Conservation (phyloP, 2,797 vertebrate species). For the Acridotheres tristis region DNA sequence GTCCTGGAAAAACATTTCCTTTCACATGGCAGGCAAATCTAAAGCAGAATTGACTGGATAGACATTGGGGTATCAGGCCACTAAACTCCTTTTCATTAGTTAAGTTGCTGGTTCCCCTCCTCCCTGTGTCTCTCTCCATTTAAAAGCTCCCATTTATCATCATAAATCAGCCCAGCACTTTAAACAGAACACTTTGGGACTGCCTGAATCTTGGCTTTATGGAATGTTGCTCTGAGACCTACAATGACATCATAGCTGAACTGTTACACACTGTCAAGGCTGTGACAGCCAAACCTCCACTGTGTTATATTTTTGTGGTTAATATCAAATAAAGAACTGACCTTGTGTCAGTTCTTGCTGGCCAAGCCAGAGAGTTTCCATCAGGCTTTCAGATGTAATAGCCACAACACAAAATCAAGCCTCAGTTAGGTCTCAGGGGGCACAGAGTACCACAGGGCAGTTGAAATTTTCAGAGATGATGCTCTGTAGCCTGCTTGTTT, state of each 20-base stretch:
- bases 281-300: background rate
- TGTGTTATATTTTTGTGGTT: background rate
- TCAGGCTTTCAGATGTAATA: background rate
- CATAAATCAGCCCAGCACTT: conserved; percentile 33
- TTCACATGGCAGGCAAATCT: background rate
- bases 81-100: background rate
- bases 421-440: background rate
- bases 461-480: background rate
- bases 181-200: background rate
- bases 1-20: background rate
- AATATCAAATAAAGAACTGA: background rate
- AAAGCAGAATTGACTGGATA: background rate
- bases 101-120: conserved; percentile 9
- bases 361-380: background rate
- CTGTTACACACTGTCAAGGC: background rate
- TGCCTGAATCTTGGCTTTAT: conserved; percentile 3
- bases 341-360: background rate
- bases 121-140: background rate
- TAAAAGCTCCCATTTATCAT: conserved; percentile 41
- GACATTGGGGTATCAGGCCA: background rate
- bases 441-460: background rate
- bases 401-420: background rate
- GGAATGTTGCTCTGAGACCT: background rate
- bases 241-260: conserved; percentile 34
- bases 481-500: background rate